Conservation (phyloP, 2,113 vertebrate species). For the Muntiacus muntjak region DNA sequence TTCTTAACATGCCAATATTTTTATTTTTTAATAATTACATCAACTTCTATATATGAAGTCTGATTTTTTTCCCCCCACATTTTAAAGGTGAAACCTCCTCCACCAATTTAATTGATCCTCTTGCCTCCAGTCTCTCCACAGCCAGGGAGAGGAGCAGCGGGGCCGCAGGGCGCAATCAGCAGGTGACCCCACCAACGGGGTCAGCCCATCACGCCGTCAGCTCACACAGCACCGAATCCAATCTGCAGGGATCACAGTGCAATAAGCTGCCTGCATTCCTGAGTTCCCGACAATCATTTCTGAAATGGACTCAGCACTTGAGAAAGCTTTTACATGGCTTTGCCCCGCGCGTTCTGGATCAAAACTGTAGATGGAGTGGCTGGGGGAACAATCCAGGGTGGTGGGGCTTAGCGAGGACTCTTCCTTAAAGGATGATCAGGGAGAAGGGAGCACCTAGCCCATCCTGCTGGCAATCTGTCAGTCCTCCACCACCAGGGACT, state of each 20-base stretch:
- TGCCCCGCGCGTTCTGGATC: background rate
- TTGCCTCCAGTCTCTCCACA: background rate
- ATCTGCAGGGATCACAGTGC: background rate
- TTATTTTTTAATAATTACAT: constrained; percentile 58
- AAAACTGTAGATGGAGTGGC: background rate
- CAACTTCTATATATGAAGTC: background rate
- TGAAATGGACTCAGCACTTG: background rate
- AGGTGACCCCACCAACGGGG: background rate
- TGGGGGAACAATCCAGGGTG: background rate
- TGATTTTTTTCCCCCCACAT: background rate
- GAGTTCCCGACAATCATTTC: background rate
- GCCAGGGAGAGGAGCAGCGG: background rate
- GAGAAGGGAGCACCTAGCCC: fast-evolving
- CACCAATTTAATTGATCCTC: background rate
- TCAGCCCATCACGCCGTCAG: background rate
- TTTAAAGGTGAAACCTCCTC: background rate
- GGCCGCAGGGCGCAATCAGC: background rate
- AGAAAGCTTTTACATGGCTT: background rate
- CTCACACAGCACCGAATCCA: background rate
- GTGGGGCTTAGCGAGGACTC: background rate
- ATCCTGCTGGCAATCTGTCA: background rate
- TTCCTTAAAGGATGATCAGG: fast-evolving
- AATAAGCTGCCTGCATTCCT: background rate
- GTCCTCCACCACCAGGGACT: background rate
- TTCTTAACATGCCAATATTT: constrained; percentile 57